Percentiles rank a stretch among this genome's conserved stretches.
phyloP scores from a whole-genome alignment of 2,113 vertebrate species.

The Hucho hucho region DNA sequence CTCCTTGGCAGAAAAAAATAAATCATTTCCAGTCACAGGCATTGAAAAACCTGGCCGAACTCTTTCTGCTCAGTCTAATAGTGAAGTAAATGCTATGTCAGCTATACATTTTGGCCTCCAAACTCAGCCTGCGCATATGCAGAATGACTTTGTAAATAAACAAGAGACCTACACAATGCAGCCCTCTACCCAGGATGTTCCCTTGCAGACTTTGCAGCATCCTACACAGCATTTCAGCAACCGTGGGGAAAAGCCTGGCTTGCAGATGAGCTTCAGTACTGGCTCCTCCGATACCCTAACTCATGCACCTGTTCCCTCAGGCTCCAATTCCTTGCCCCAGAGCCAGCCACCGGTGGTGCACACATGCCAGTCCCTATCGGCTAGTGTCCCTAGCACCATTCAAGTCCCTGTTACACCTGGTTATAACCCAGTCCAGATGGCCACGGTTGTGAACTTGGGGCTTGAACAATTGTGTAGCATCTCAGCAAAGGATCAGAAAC shows the following conservation, averaged over 20 bases:
- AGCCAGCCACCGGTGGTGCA: conserved; percentile 85
- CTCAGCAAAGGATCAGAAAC: conserved; percentile 91
- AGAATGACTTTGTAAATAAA: conserved; percentile 74
- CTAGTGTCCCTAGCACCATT: conserved; percentile 81
- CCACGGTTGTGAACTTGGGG: conserved; percentile 83
- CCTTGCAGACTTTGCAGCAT: conserved; percentile 62
- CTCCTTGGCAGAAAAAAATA: conserved; percentile 83
- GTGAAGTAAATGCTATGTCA: conserved; percentile 60
- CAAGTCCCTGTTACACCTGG: conserved; percentile 82
- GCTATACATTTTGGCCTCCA: conserved; percentile 67
- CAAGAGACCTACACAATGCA: conserved; percentile 77
- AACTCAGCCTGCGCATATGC: conserved; percentile 67
- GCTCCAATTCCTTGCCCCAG: conserved; percentile 82
- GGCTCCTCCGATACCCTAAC: conserved; percentile 73
- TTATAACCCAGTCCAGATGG: conserved; percentile 84
- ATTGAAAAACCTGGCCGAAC: conserved; percentile 76
- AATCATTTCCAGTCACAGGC: conserved; percentile 69
- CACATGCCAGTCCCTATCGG: conserved; percentile 80
- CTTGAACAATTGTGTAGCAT: conserved; percentile 85
- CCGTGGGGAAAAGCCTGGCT: conserved; percentile 75
- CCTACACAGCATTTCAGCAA: conserved; percentile 67
- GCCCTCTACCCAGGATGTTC: conserved; percentile 60
- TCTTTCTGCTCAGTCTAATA: conserved; percentile 44
- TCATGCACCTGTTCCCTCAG: conserved; percentile 76
- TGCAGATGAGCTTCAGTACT: conserved; percentile 80